These are phyloP conservation scores for Nyctereutes procyonoides DNA, from an alignment of 2,113 vertebrate species.

Conservation along the genomic window DNA sequence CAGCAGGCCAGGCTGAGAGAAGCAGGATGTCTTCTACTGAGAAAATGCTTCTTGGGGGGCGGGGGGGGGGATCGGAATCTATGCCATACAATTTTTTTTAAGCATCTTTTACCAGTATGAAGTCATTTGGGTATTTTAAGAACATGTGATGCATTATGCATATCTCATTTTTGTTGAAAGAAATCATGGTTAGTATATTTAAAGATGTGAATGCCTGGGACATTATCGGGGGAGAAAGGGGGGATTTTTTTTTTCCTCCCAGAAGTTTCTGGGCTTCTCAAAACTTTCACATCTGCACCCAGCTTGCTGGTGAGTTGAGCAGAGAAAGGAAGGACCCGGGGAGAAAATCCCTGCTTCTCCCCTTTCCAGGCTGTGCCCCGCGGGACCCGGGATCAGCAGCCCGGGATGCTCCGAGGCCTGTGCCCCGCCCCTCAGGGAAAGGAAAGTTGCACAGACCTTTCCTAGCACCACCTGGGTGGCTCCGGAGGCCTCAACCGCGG, in stretches of 20 bases:
- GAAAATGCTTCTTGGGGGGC: not conserved
- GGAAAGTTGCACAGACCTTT: not conserved
- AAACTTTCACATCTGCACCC: slow-evolving; percentile 52
- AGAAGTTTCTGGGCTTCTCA: slow-evolving; percentile 60
- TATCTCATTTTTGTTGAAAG: slow-evolving; percentile 68
- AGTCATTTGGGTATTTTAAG: slow-evolving; percentile 72
- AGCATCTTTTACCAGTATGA: slow-evolving; percentile 54
- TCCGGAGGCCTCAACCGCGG: not conserved
- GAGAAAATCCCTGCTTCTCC: not conserved
- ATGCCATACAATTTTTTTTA: not conserved
- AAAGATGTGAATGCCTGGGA: slow-evolving; percentile 64
- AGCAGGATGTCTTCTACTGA: not conserved
- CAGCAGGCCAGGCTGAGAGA: not conserved
- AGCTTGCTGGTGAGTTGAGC: not conserved
- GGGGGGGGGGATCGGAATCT: not conserved
- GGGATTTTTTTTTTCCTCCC: not conserved
- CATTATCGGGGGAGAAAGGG: slow-evolving; percentile 58
- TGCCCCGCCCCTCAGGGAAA: not conserved
- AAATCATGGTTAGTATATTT: slow-evolving; percentile 63
- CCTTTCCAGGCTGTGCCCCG: not conserved
- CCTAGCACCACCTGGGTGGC: not conserved
- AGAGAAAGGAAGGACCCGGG: not conserved
- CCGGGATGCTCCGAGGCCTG: not conserved
- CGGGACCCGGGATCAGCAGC: not conserved
- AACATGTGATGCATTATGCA: slow-evolving; percentile 52